phyloP scores from a whole-genome alignment of 2,888 invertebrate species.

The Eupithecia inturbata region DNA sequence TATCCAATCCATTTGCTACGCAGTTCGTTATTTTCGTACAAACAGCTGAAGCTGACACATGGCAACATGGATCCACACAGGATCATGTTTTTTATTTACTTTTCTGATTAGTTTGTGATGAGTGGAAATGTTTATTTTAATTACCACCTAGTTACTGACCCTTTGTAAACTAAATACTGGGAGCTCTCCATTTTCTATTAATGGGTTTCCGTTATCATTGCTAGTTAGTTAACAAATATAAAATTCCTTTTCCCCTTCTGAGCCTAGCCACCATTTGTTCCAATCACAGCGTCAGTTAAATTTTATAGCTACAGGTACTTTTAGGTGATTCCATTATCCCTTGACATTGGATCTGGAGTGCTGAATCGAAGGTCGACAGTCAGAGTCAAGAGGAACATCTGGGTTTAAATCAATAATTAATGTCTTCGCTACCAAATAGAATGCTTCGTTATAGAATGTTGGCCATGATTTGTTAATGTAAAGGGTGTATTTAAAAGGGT shows the following conservation, averaged over 20 bases:
- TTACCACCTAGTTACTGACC: not conserved
- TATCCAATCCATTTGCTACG: conserved; percentile 60
- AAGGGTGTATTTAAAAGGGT: not conserved
- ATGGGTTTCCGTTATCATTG: not conserved
- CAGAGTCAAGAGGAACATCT: conserved; percentile 37
- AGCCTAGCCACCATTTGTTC: not conserved
- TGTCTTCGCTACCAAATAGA: conserved; percentile 28
- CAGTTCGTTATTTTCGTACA: conserved; percentile 69
- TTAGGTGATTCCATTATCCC: conserved; percentile 32
- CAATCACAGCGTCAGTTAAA: not conserved
- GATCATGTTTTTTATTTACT: conserved; percentile 34
- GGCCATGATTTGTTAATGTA: conserved; percentile 17
- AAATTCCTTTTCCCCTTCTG: not conserved
- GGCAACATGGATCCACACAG: conserved; percentile 62
- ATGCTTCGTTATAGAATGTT: conserved; percentile 25
- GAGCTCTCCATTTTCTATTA: not conserved
- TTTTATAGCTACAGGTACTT: conserved; percentile 18
- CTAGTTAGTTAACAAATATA: not conserved
- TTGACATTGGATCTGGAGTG: conserved; percentile 38
- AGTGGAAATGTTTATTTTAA: not conserved
- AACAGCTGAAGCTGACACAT: conserved; percentile 73
- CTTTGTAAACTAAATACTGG: not conserved
- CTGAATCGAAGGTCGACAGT: conserved; percentile 33
- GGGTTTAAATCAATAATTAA: conserved; percentile 6
- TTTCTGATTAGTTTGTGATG: not conserved